These are phyloP conservation scores for Micrasema longulum DNA, from an alignment of 1,140 invertebrate genomes.

Conservation along the genomic window DNA sequence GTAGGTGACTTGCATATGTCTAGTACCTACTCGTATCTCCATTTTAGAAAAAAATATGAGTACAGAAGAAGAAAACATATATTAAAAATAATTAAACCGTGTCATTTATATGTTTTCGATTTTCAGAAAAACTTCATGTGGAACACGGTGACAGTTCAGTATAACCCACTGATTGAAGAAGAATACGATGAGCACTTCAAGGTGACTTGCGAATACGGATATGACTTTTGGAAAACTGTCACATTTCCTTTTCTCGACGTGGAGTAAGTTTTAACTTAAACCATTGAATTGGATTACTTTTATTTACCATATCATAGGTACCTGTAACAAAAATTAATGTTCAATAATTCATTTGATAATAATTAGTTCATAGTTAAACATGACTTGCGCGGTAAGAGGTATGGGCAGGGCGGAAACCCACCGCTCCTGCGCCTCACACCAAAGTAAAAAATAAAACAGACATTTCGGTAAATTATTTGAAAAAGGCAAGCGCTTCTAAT, in stretches of 20 bases:
- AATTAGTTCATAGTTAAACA: slow-evolving; percentile 8
- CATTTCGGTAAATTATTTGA: too few species aligned
- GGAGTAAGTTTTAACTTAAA: slow-evolving; percentile 79
- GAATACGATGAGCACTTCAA: slow-evolving; percentile 96
- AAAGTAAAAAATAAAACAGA: too few species aligned
- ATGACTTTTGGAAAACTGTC: slow-evolving; percentile 96
- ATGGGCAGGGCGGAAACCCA: too few species aligned
- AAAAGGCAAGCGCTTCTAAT: too few species aligned
- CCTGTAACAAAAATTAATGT: not conserved
- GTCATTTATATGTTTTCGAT: too few species aligned
- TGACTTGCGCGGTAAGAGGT: too few species aligned
- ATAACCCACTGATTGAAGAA: slow-evolving; percentile 93
- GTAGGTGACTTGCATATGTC: too few species aligned
- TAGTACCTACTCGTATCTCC: too few species aligned
- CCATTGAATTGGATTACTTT: slow-evolving; percentile 9
- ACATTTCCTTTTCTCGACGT: slow-evolving; percentile 95
- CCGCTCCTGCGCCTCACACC: too few species aligned
- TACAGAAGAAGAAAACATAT: too few species aligned
- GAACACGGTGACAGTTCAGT: slow-evolving; percentile 95
- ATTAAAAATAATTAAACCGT: too few species aligned
- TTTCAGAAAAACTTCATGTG: slow-evolving; percentile 93
- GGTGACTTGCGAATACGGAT: slow-evolving; percentile 96
- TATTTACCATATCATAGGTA: not conserved
- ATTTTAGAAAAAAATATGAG: too few species aligned
- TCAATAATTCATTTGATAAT: not conserved